Base-by-base conservation (phyloP, 2,888 invertebrate species). In the Dicycla oo region DNA sequence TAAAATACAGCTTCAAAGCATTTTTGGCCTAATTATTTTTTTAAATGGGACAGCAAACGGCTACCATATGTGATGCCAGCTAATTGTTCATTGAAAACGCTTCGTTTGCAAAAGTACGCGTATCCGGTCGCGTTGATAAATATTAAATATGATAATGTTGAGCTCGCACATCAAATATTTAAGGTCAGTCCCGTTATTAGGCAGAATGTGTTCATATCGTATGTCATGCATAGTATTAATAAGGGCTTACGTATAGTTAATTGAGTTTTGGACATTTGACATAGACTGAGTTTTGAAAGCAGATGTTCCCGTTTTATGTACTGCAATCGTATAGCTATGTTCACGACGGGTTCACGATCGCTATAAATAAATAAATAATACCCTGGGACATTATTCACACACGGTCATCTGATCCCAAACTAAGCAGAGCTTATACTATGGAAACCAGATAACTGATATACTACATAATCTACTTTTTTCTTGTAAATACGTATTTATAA, bases 141-240 rank as follows among this genome's bases (percentile, higher is more conserved):
- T 61, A 66, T 58, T 56, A 73, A 58, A 58, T 68, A 58, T 49
- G 34, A 68, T 73, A 71, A 61, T 73, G 38, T 66, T 73, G 58
- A 45, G 56, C 68, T 45, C 30, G 51, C 81, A 74, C 69, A 72
- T 84, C 73, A 74, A 81, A 77, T 72, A 82, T 77, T 69, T 77
- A 66, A 69, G 54, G 68, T 68, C 49, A 61, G 45, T 26, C 49
- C 23, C 23, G 54, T 64, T 66, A 13, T 62, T 51, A 54, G 18
- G 38, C 43, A n/a, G 43, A 64, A 67, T 45, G 26, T 61, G 53
- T 57, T 57, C 40, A 56, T 63, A 64, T 53, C 34, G 4, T 66
- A 67, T 62, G 54, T 62, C 70, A 73, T 65, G 38, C 73, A 69
- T 65, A 62, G 63, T 26, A 68, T 70, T 73, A 60, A 7, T 73